phyloP scores from a whole-genome alignment of 2,888 invertebrate genomes.

The Melikaiella ostensackeni region DNA sequence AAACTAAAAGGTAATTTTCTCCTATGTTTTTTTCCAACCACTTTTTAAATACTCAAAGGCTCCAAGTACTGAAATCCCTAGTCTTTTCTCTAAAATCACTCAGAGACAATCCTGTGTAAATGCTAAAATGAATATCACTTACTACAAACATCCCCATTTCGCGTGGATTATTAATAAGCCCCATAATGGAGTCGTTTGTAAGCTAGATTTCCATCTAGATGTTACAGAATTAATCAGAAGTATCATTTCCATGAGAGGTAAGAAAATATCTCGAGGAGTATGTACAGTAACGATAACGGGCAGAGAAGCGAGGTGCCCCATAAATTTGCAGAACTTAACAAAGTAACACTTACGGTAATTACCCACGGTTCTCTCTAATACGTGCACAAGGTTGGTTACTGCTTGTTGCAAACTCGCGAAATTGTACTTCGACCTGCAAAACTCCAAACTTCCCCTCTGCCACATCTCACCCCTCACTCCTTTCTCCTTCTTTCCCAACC shows the following conservation, averaged over 20 bases:
- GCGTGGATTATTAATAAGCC: background rate
- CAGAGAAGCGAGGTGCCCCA: constrained; percentile 8
- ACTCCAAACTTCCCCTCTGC: background rate
- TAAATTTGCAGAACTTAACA: constrained; percentile 29
- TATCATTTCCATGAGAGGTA: constrained; percentile 27
- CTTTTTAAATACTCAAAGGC: no score
- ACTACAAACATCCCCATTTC: background rate
- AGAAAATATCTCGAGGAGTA: constrained; percentile 14
- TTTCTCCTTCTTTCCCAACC: background rate
- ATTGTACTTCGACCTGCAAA: constrained; percentile 15
- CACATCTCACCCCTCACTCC: background rate
- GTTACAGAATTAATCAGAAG: constrained; percentile 9
- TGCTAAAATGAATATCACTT: no score
- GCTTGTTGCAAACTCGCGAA: constrained; percentile 34
- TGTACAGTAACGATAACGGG: constrained; percentile 31
- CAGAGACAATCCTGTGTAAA: no score
- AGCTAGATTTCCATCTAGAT: constrained; percentile 8
- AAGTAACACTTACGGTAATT: constrained; percentile 37
- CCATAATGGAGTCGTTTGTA: constrained; percentile 16
- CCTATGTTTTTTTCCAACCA: no score
- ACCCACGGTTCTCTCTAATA: constrained; percentile 30
- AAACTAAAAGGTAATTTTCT: no score
- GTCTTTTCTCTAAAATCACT: no score
- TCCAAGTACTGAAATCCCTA: no score
- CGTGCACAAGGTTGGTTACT: constrained; percentile 16